phyloP scores from a whole-genome alignment of 2,113 vertebrate species.

The Noctilio leporinus region DNA sequence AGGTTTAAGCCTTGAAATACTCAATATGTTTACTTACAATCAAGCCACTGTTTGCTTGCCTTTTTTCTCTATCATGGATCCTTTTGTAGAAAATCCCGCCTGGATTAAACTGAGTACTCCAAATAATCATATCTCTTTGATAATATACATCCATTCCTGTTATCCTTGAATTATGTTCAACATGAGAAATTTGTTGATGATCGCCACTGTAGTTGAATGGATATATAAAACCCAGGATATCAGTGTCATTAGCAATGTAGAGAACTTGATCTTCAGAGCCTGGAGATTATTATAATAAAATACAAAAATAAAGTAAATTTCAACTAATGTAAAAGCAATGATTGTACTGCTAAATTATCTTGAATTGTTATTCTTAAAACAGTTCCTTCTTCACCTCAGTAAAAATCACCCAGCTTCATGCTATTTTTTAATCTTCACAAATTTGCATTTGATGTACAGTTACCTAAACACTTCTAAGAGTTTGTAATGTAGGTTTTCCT shows the following conservation, averaged over 20 bases:
- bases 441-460: not conserved
- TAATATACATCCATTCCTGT: slow-evolving; percentile 96
- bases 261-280: slow-evolving; percentile 98
- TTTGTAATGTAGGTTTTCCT: not conserved
- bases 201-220: slow-evolving; percentile 97
- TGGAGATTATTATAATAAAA: slow-evolving; percentile 85
- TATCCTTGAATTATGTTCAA: slow-evolving; percentile 97
- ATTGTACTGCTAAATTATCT: slow-evolving; percentile 52
- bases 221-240: slow-evolving; percentile 99
- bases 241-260: slow-evolving; percentile 99
- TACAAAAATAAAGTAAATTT: slow-evolving; percentile 84
- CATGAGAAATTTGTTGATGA: slow-evolving; percentile 93
- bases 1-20: not conserved
- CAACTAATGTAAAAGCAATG: slow-evolving; percentile 71
- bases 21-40: slow-evolving; percentile 88
- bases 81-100: slow-evolving; percentile 98
- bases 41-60: slow-evolving; percentile 89
- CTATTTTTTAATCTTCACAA: not conserved
- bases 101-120: slow-evolving; percentile 98
- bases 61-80: slow-evolving; percentile 87
- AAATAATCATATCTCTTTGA: slow-evolving; percentile 96
- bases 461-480: not conserved
- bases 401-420: not conserved
- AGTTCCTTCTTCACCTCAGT: slow-evolving; percentile 21
- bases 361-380: slow-evolving; percentile 12